Evolutionary conservation across 2,888 invertebrate genomes (phyloP), one percentile per base, ranked within the genome.

Genomic region (Sinotaia quadrata): DNA sequence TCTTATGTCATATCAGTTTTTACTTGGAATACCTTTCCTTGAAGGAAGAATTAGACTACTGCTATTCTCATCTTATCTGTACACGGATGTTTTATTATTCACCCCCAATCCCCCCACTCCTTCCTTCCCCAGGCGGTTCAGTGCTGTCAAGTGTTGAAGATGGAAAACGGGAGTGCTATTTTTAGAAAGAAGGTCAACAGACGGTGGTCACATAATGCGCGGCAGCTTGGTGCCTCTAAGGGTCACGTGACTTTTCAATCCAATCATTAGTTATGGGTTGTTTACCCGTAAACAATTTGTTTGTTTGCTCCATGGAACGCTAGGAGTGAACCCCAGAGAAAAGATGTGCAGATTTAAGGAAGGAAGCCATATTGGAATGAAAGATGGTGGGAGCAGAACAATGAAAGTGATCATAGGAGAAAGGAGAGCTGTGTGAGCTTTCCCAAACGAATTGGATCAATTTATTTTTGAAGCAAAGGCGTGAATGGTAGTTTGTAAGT

Each of bases 261-360:
- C 82, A 82, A 81, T 81, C 82, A 80, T 76, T 79, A 79, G 71
- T 78, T 77, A 77, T 75, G 74, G 73, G 77, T 81, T 83, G 81
- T 81, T 83, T 83, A 83, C 78, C 79, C 72, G 79, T 81, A 81
- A 83, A 81, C 81, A 83, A 83, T 71, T 83, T 83, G 81, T 81
- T 83, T 82, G 80, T 82, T 84, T 82, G 82, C 84, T 78, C 84
- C 81, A 69, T 84, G 82, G 75, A 75, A 73, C 75, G 77, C 77
- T 73, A 79, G 72, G 69, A 78, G 84, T 78, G 78, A 82, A 81
- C 84, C 84, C 84, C 82, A 72, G 68, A 78, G 58, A 60, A 63
- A 74, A 68, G 75, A 71, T 71, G 75, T 67, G 69, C 80, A 81
- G 75, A 84, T 78, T 65, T 18, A 29, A 65, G 36, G 65, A n/a